These are phyloP conservation scores for Python bivittatus DNA, from an alignment of 2,113 vertebrate species.

Conservation along the genomic window DNA sequence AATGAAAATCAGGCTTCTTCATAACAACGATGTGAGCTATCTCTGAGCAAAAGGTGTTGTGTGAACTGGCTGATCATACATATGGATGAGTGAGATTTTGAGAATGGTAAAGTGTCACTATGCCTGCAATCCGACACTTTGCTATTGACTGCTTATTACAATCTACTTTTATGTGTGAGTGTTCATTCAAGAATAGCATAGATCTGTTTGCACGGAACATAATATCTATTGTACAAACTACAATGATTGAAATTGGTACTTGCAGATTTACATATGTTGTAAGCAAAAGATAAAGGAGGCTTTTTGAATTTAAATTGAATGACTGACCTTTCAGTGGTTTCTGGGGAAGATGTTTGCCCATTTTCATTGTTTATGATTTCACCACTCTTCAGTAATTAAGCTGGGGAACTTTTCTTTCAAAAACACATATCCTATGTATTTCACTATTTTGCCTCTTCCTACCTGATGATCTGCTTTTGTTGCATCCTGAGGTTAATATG, in stretches of 20 bases:
- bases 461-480: not conserved
- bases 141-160: not conserved
- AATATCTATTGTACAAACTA: not conserved
- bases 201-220: not conserved
- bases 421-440: not conserved
- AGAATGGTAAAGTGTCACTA: not conserved
- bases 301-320: not conserved
- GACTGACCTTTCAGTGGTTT: not conserved
- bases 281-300: not conserved
- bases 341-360: not conserved
- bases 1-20: not conserved
- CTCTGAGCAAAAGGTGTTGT: not conserved
- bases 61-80: not conserved
- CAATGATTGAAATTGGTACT: not conserved
- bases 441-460: not conserved
- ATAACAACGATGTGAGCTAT: not conserved
- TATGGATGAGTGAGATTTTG: not conserved
- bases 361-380: not conserved
- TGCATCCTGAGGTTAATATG: accelerated
- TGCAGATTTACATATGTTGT: not conserved
- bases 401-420: not conserved
- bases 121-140: not conserved
- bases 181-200: not conserved
- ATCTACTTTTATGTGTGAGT: not conserved
- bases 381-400: not conserved